A percentile compares a stretch with the other conserved stretches of the same genome.
These are phyloP conservation scores for Hydropotes inermis DNA, from an alignment of 2,113 vertebrate genomes.

Conservation along the genomic window DNA sequence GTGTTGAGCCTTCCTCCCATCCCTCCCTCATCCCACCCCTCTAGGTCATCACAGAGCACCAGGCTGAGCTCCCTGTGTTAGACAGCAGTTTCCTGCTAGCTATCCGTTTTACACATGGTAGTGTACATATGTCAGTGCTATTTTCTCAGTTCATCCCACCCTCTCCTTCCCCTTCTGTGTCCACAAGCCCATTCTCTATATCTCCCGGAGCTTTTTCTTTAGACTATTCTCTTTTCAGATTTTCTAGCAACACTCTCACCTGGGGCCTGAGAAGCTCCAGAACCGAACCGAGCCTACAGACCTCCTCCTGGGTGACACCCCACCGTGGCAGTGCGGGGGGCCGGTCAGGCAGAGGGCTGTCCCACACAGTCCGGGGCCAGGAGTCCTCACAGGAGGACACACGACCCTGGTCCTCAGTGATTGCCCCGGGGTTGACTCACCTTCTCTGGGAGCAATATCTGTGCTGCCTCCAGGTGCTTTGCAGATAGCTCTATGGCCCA, in stretches of 20 bases:
- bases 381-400: fast-evolving
- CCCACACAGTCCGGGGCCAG: not conserved
- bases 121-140: not conserved
- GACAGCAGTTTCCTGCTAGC: not conserved
- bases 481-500: not conserved
- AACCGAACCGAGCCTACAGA: not conserved
- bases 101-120: not conserved
- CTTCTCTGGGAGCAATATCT: not conserved
- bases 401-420: not conserved
- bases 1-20: not conserved
- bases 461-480: not conserved
- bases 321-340: not conserved
- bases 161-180: not conserved
- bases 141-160: not conserved
- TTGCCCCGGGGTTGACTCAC: not conserved
- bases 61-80: not conserved
- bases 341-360: not conserved
- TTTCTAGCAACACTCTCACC: not conserved
- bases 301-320: not conserved
- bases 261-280: not conserved
- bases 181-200: not conserved
- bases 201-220: not conserved
- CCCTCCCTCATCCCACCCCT: not conserved
- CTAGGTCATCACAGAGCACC: not conserved
- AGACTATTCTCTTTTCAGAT: not conserved